These are phyloP conservation scores for Quadriops clusia DNA, from an alignment of 2,888 invertebrate genomes.

Conservation along the genomic window DNA sequence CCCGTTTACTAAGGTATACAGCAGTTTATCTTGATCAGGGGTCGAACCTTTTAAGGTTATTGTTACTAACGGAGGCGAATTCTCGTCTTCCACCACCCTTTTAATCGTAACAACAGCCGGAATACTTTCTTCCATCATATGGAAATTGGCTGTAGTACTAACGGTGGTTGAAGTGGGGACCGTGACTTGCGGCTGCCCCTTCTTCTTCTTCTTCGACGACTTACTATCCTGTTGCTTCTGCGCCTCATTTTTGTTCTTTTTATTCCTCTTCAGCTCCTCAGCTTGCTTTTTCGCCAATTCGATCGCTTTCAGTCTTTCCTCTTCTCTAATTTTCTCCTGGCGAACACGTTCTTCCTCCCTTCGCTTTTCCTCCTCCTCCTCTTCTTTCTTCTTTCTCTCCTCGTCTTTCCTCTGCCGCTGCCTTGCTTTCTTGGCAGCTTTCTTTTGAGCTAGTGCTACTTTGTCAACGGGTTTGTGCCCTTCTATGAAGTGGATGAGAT, in stretches of 20 bases:
- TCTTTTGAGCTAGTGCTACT: conserved; percentile 42
- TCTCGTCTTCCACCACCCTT: conserved; percentile 52
- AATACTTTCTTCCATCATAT: conserved; percentile 31
- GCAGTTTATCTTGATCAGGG: conserved; percentile 59
- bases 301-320: conserved; percentile 19
- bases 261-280: conserved; percentile 16
- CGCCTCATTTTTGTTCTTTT: conserved; percentile 15
- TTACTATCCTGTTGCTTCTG: conserved; percentile 10
- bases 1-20: conserved; percentile 58
- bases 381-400: conserved; percentile 25
- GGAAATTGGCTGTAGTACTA: conserved; percentile 3
- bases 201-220: conserved; percentile 11
- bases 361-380: conserved; percentile 33
- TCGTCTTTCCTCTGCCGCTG: conserved; percentile 60
- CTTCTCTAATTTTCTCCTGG: conserved; percentile 24
- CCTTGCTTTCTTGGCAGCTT: conserved; percentile 71
- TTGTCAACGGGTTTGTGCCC: conserved; percentile 29
- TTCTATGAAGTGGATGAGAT: conserved; percentile 34
- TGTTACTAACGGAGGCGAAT: conserved; percentile 59
- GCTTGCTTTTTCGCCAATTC: conserved; percentile 15
- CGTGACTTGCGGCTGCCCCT: conserved; percentile 29
- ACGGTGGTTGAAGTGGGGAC: conserved; percentile 14
- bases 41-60: conserved; percentile 64
- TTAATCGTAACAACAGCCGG: conserved; percentile 59
- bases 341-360: conserved; percentile 25